Evolutionary conservation across 2,113 vertebrate genomes (phyloP).

Genomic region (Rousettus leschenaultii): DNA sequence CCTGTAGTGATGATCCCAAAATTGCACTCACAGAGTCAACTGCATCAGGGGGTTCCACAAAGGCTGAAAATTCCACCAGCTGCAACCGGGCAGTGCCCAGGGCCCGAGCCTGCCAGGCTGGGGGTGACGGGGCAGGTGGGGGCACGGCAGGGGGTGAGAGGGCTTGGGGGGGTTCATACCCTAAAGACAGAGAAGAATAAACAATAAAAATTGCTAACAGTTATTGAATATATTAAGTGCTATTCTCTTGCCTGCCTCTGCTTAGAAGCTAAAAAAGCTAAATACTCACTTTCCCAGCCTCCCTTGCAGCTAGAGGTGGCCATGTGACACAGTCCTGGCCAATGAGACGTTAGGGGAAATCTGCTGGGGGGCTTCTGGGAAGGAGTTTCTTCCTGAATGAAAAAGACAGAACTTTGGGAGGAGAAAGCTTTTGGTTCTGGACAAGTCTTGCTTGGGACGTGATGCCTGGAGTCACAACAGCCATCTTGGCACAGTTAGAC

Average conservation of each 20-base stretch:
- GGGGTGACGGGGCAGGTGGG: conserved; percentile 68
- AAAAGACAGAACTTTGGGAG: conserved; percentile 73
- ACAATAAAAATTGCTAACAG: neutral
- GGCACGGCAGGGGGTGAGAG: conserved; percentile 69
- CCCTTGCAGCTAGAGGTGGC: conserved; percentile 73
- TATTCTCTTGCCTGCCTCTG: conserved; percentile 57
- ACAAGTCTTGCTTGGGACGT: conserved; percentile 22
- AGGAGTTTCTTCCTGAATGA: conserved; percentile 73
- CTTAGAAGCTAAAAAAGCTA: conserved; percentile 70
- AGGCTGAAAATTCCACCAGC: conserved; percentile 81
- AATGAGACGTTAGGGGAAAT: conserved; percentile 68
- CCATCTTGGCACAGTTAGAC: neutral
- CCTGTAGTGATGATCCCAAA: neutral
- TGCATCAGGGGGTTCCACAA: conserved; percentile 79
- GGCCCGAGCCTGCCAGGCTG: conserved; percentile 79
- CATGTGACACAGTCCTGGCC: conserved; percentile 66
- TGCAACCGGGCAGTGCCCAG: conserved; percentile 79
- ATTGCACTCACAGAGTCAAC: conserved; percentile 77
- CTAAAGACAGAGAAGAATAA: conserved; percentile 34
- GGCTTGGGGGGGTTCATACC: conserved; percentile 75
- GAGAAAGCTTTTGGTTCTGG: conserved; percentile 50
- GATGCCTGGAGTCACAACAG: neutral
- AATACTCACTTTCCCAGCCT: conserved; percentile 75
- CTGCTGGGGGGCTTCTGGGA: conserved; percentile 69
- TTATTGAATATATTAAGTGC: neutral